Evolutionary conservation across 2,888 invertebrate species (phyloP), one percentile per base, ranked within the genome.

Genomic region (Tineola bisselliella): DNA sequence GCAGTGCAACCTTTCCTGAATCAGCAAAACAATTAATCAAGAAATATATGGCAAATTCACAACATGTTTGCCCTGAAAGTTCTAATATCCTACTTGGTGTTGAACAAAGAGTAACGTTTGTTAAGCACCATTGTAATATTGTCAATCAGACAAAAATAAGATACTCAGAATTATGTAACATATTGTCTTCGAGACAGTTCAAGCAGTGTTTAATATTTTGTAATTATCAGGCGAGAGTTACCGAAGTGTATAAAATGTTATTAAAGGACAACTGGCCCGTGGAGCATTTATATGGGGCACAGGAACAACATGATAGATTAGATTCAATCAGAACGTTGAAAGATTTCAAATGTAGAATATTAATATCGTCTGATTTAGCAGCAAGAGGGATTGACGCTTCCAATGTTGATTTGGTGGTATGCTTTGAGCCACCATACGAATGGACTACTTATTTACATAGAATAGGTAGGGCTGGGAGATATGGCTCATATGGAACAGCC

Each of bases 361-460:
- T 99, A 63, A 88, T 99, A 59, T 92, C 97, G 0, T 99, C 98
- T 0, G 98, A 96, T 82, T 84, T 96, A 66, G 93, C 96, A 65
- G 93, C 98, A 1, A 89, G 99, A 66, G 99, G 99, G 11, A 94
- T 99, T 65, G 99, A 99, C 88, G 95, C 94, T 0, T 92, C 94
- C 65, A 94, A 96, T 81, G 93, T 98, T 10, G 95, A 99, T 87
- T 79, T 99, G 63, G 94, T 99, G 0, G 89, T 99, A 8, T 98
- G 99, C 79, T 90, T 97, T 71, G 98, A 98, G 74, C 84, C 94
- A 31, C 96, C 99, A 0, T 72, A 72, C 64, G 92, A 94, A 70
- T 88, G 91, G 66, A 91, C 93, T 65, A 96, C 94, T 15, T 97
- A 97, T 86, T 89, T 97, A 64, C 99, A 99, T 84, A 89, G 99